Conservation (phyloP, 2,113 vertebrate species). For the Hassar affinis region DNA sequence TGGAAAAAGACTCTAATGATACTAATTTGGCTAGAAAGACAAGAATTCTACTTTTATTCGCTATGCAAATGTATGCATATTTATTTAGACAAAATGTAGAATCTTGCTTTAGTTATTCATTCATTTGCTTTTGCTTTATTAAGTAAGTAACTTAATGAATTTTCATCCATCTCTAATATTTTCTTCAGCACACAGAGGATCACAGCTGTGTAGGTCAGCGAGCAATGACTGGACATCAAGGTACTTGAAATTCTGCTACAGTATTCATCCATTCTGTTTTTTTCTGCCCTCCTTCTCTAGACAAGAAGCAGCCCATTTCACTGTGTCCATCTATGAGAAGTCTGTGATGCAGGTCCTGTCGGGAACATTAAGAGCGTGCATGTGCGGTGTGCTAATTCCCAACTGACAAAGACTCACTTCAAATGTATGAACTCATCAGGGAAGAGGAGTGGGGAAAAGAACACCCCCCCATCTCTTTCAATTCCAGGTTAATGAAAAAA, state of each 20-base stretch:
- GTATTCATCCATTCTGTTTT: background rate
- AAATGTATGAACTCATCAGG: conserved; percentile 76
- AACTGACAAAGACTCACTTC: conserved; percentile 74
- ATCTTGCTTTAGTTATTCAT: background rate
- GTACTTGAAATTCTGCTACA: background rate
- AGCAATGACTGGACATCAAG: background rate
- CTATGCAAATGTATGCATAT: background rate
- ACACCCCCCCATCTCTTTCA: conserved; percentile 67
- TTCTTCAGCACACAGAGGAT: background rate
- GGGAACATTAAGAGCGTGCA: conserved; percentile 62
- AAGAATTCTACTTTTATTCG: background rate
- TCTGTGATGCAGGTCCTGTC: conserved; percentile 62
- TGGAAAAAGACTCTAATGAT: no score
- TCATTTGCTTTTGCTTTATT: background rate
- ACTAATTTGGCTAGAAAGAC: background rate
- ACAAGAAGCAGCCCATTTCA: conserved; percentile 43
- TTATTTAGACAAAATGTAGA: background rate
- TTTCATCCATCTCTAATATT: background rate
- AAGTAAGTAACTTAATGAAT: background rate
- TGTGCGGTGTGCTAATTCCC: conserved; percentile 72
- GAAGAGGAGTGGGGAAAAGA: conserved; percentile 57
- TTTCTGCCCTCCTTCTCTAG: background rate
- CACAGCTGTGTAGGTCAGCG: conserved; percentile 3
- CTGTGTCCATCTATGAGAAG: conserved; percentile 48
- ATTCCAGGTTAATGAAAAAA: conserved; percentile 72